Percentiles rank a stretch among this genome's conserved stretches.
Conservation (phyloP, 2,888 invertebrate species). For the Drosophila kanekoi region DNA sequence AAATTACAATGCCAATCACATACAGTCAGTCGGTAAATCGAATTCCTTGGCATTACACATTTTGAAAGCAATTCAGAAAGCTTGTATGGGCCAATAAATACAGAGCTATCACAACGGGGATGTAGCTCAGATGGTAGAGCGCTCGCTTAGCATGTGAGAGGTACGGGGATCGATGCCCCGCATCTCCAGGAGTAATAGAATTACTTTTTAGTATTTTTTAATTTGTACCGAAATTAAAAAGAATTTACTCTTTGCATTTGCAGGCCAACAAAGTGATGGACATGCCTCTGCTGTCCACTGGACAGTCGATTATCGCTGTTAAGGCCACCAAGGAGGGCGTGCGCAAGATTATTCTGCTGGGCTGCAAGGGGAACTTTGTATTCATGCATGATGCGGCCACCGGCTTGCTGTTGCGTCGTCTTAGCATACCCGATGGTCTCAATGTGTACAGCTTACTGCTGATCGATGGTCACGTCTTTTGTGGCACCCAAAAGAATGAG, state of each 20-base stretch:
- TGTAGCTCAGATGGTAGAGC: slow-evolving; percentile 86
- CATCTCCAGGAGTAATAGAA: slow-evolving; percentile 82
- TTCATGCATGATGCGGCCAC: slow-evolving; percentile 90
- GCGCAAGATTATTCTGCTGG: slow-evolving; percentile 88
- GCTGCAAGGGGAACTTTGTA: slow-evolving; percentile 89
- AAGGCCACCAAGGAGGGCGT: slow-evolving; percentile 91
- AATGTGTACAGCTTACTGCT: slow-evolving; percentile 91
- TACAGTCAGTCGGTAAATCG: not conserved
- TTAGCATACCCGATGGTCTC: slow-evolving; percentile 86
- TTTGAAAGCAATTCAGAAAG: slow-evolving; percentile 2
- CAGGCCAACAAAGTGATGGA: slow-evolving; percentile 86
- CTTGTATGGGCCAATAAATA: slow-evolving; percentile 31
- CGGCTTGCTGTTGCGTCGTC: slow-evolving; percentile 89
- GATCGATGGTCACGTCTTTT: slow-evolving; percentile 89
- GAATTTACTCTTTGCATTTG: slow-evolving; percentile 58
- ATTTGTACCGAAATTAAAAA: not conserved
- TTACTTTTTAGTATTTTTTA: slow-evolving; percentile 4
- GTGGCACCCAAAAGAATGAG: slow-evolving; percentile 90
- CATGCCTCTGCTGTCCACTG: slow-evolving; percentile 86
- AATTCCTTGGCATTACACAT: slow-evolving; percentile 11
- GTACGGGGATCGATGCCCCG: slow-evolving; percentile 85
- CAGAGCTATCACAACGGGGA: slow-evolving; percentile 70
- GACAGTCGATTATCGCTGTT: slow-evolving; percentile 89
- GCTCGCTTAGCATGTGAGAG: slow-evolving; percentile 86
- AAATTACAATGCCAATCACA: slow-evolving; percentile 45